A percentile compares a stretch with the other conserved stretches of the same genome.
Evolutionary conservation across 2,113 vertebrate species (phyloP).

Genomic region (Actenoides lindsayi): DNA sequence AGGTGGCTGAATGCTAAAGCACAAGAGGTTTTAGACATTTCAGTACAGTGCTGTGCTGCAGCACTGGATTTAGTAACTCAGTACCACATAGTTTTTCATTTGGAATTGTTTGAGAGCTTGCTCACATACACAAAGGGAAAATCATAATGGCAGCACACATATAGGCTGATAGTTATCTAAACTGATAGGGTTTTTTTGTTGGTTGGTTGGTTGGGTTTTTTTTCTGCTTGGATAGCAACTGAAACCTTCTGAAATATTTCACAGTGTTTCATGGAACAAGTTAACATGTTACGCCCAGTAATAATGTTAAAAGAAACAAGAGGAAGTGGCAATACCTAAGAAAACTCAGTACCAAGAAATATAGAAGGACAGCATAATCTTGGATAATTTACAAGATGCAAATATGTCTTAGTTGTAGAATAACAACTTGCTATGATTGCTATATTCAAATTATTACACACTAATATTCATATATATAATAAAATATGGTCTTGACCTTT

Average conservation of each 20-base stretch:
- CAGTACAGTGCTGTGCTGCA: background rate
- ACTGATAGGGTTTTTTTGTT: background rate
- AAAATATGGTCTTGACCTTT: background rate
- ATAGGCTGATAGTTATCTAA: background rate
- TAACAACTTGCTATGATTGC: background rate
- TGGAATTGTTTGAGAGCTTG: background rate
- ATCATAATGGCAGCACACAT: background rate
- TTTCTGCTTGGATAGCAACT: background rate
- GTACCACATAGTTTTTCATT: background rate
- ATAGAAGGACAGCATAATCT: background rate
- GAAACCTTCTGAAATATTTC: background rate
- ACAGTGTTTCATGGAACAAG: background rate
- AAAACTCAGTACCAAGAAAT: background rate
- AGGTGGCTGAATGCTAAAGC: background rate
- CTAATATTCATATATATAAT: background rate
- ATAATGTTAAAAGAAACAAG: background rate
- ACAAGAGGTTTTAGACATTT: background rate
- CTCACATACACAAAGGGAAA: background rate
- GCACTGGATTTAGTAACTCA: background rate
- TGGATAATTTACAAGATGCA: background rate
- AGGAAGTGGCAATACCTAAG: background rate
- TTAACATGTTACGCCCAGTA: background rate
- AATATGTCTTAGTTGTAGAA: background rate
- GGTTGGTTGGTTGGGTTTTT: too few relatives aligned
- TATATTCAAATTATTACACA: background rate